Percentiles rank a stretch among this genome's conserved stretches.
Evolutionary conservation across 2,797 vertebrate genomes (phyloP).

Genomic region (Hemitrygon akajei): DNA sequence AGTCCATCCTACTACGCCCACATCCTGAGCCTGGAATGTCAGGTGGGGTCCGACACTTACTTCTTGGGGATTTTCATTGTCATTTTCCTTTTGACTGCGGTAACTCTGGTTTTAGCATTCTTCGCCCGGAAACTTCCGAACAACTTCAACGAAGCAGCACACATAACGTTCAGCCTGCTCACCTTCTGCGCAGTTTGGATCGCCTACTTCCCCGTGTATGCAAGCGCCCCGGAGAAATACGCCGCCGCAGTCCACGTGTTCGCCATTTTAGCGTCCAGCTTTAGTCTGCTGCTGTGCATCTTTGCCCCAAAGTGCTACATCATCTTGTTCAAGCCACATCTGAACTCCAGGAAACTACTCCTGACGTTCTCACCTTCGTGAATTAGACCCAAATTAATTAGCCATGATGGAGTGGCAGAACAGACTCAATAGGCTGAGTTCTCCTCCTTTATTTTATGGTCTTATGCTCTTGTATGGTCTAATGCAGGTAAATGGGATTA

Average conservation of each 20-base stretch:
- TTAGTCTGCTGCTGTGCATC: not conserved
- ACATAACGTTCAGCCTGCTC: slow-evolving; percentile 28
- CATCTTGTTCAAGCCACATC: not conserved
- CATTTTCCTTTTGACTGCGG: not conserved
- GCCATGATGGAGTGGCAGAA: too few relatives aligned
- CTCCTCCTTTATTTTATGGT: too few relatives aligned
- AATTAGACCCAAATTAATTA: not conserved
- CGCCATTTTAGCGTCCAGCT: slow-evolving; percentile 1
- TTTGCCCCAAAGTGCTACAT: slow-evolving; percentile 32
- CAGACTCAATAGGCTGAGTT: too few relatives aligned
- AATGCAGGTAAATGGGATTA: too few relatives aligned
- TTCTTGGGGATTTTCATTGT: not conserved
- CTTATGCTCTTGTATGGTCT: too few relatives aligned
- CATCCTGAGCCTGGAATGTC: slow-evolving; percentile 10
- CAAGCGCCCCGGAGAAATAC: not conserved
- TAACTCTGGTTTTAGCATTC: not conserved
- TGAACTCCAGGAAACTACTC: not conserved
- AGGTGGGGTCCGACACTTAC: not conserved
- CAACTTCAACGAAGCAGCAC: not conserved
- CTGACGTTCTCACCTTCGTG: not conserved
- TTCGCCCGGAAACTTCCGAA: slow-evolving; percentile 17
- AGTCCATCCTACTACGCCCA: not conserved
- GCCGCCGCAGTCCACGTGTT: not conserved
- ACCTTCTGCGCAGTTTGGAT: slow-evolving; percentile 17
- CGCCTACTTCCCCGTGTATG: slow-evolving; percentile 31